Percentiles rank a stretch among this genome's conserved stretches.
phyloP scores from a whole-genome alignment of 2,797 vertebrate species.

The Spinibarbus caldwelli region DNA sequence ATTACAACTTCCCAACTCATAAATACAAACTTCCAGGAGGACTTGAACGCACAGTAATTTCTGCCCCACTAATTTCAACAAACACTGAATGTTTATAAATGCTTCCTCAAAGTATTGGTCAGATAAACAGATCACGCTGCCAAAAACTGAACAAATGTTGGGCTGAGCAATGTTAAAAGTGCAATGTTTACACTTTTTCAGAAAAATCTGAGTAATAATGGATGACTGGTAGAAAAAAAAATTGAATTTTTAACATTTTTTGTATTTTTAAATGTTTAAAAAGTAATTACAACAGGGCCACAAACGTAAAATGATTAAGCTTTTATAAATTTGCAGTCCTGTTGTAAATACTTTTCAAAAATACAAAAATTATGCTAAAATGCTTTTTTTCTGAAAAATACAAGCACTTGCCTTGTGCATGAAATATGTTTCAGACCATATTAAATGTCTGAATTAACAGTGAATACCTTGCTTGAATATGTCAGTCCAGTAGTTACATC shows the following conservation, averaged over 20 bases:
- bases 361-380: background rate
- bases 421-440: conserved; percentile 68
- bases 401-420: background rate
- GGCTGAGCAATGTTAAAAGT: background rate
- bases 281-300: background rate
- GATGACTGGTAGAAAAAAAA: background rate
- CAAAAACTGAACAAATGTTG: background rate
- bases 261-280: background rate
- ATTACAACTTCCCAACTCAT: background rate
- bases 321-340: background rate
- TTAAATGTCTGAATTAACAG: conserved; percentile 57
- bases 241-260: too few species aligned
- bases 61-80: background rate
- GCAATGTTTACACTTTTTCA: background rate
- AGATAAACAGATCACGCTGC: background rate
- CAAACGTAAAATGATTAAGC: background rate
- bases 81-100: background rate
- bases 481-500: conserved; percentile 75
- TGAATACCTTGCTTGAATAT: conserved; percentile 70
- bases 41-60: background rate
- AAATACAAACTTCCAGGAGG: background rate
- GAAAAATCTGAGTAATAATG: background rate
- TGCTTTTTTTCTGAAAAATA: background rate
- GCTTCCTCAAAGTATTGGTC: background rate
- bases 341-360: background rate